phyloP scores from a whole-genome alignment of 2,888 invertebrate species.

The Orchesellides sinensis region DNA sequence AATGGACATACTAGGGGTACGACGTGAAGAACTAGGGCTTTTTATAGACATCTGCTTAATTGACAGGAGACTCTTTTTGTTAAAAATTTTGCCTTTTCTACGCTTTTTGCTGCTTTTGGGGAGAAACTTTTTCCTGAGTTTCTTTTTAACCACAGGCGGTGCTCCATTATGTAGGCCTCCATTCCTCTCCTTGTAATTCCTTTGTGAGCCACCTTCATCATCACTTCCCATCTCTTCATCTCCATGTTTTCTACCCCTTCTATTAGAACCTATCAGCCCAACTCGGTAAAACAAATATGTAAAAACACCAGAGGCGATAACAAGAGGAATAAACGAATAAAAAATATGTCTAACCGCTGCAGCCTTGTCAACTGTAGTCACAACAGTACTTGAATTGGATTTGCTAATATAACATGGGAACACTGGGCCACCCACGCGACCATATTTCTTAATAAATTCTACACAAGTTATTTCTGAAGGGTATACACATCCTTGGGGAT shows the following conservation, averaged over 20 bases:
- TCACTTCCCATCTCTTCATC: slow-evolving; percentile 68
- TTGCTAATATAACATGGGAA: slow-evolving; percentile 72
- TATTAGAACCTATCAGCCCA: slow-evolving; percentile 71
- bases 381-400: slow-evolving; percentile 70
- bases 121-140: slow-evolving; percentile 73
- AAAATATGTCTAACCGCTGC: slow-evolving; percentile 73
- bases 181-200: slow-evolving; percentile 44
- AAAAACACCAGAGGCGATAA: slow-evolving; percentile 73
- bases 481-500: slow-evolving; percentile 74
- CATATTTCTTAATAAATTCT: slow-evolving; percentile 68
- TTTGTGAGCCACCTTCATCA: slow-evolving; percentile 43
- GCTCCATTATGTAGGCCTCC: slow-evolving; percentile 65
- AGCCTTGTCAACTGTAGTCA: slow-evolving; percentile 71
- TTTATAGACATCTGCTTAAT: slow-evolving; percentile 69
- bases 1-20: slow-evolving; percentile 71
- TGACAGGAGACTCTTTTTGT: slow-evolving; percentile 71
- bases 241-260: slow-evolving; percentile 38
- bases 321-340: slow-evolving; percentile 73
- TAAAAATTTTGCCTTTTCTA: slow-evolving; percentile 72
- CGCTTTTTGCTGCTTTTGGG: slow-evolving; percentile 73
- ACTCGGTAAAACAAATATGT: slow-evolving; percentile 74
- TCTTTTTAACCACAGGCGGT: slow-evolving; percentile 73
- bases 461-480: slow-evolving; percentile 71
- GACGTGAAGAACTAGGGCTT: slow-evolving; percentile 71
- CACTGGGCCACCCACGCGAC: slow-evolving; percentile 56